A percentile compares a stretch with the other conserved stretches of the same genome.
Evolutionary conservation across 2,113 vertebrate genomes (phyloP).

Genomic region (Nesospiza acunhae): DNA sequence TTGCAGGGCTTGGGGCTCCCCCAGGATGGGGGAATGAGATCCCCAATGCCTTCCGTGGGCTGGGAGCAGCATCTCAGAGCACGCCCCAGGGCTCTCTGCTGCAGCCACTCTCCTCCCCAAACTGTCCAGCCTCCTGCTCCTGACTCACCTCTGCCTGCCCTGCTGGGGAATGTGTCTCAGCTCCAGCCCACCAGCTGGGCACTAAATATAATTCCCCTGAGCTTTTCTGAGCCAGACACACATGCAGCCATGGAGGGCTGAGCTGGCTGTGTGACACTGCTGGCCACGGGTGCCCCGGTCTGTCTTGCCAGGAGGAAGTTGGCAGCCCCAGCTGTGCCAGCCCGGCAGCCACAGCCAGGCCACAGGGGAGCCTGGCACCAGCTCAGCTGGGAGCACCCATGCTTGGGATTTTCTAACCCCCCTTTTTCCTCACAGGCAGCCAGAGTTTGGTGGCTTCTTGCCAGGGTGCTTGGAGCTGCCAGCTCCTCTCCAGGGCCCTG

Average conservation of each 20-base stretch:
- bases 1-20: neutral
- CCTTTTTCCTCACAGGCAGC: neutral
- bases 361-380: neutral
- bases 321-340: neutral
- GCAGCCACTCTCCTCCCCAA: too few relatives aligned
- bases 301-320: neutral
- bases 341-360: neutral
- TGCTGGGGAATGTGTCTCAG: neutral
- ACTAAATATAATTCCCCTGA: neutral
- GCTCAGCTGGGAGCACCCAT: neutral
- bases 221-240: neutral
- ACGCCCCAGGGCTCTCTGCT: too few relatives aligned
- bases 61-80: neutral
- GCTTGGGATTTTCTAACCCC: neutral
- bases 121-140: neutral
- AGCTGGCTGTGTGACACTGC: neutral
- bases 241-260: fast-evolving
- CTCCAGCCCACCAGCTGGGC: neutral
- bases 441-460: neutral
- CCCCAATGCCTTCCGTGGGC: fast-evolving
- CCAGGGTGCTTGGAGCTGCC: neutral
- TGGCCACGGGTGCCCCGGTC: fast-evolving
- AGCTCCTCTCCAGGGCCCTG: neutral
- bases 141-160: neutral
- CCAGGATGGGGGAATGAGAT: fast-evolving